Percentiles rank a stretch among this genome's conserved stretches.
Evolutionary conservation across 1,140 invertebrate species (phyloP).

Genomic region (Drosophila yakuba): DNA sequence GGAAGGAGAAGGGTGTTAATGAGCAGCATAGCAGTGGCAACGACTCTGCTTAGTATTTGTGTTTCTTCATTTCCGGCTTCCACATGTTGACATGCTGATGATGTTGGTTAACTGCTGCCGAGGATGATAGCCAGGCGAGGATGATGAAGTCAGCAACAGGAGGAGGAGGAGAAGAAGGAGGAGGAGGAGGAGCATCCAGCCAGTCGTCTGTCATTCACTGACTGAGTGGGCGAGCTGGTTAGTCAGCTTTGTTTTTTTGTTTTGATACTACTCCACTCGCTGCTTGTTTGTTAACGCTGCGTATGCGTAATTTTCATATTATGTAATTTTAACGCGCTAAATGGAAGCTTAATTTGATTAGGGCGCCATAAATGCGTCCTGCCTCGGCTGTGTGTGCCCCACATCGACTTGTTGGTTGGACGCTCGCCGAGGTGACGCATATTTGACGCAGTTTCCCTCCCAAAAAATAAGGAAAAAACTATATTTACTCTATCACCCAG

Average conservation of each 20-base stretch:
- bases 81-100: slow-evolving; percentile 78
- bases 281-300: slow-evolving; percentile 54
- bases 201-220: slow-evolving; percentile 38
- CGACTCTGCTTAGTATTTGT: slow-evolving; percentile 77
- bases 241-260: slow-evolving; percentile 68
- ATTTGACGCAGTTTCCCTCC: slow-evolving; percentile 55
- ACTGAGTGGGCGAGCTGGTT: slow-evolving; percentile 51
- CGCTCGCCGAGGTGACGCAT: slow-evolving; percentile 56
- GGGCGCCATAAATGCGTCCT: slow-evolving; percentile 68
- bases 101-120: slow-evolving; percentile 58
- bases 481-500: slow-evolving; percentile 30
- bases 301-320: slow-evolving; percentile 80
- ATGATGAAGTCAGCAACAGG: slow-evolving; percentile 69
- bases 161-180: neutral
- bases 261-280: slow-evolving; percentile 37
- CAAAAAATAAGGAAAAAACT: slow-evolving; percentile 25
- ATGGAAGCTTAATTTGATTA: slow-evolving; percentile 81
- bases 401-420: slow-evolving; percentile 39
- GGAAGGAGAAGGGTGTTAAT: slow-evolving; percentile 62
- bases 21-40: slow-evolving; percentile 75
- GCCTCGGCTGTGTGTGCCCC: slow-evolving; percentile 29
- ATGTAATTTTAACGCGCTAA: slow-evolving; percentile 75
- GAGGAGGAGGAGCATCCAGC: slow-evolving; percentile 13
- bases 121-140: slow-evolving; percentile 45
- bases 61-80: slow-evolving; percentile 81